These are phyloP conservation scores for Caenorhabditis sp. DNA, from an alignment of 2,888 invertebrate genomes.

Conservation along the genomic window DNA sequence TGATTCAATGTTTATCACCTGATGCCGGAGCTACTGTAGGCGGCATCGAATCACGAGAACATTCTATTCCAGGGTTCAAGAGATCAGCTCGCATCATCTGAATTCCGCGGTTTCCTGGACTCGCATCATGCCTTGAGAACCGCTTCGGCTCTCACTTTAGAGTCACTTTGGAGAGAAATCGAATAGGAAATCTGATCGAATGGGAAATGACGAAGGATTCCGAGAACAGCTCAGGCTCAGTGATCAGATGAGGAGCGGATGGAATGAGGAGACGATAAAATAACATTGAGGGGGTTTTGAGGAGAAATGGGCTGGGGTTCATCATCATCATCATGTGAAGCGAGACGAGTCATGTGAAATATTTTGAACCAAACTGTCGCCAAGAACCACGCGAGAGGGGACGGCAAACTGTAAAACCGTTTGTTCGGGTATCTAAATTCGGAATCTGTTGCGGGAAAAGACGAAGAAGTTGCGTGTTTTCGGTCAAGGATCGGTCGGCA, in stretches of 20 bases:
- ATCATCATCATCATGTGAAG: conserved; percentile 8
- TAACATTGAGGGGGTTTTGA: neutral
- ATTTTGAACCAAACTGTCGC: conserved; percentile 8
- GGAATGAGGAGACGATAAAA: neutral
- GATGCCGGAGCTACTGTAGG: neutral
- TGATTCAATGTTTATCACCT: neutral
- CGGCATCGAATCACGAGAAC: too few species aligned
- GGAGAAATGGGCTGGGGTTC: neutral
- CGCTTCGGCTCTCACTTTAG: too few species aligned
- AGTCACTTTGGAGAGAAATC: neutral
- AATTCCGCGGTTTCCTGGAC: conserved; percentile 1
- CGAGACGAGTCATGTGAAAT: conserved; percentile 39
- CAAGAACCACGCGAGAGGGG: neutral
- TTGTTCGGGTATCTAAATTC: conserved; percentile 28
- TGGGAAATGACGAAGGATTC: conserved; percentile 1
- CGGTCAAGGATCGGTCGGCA: conserved; percentile 12
- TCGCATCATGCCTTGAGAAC: conserved; percentile 3
- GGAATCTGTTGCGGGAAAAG: conserved; percentile 19
- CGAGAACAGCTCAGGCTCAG: conserved; percentile 8
- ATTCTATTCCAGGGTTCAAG: neutral
- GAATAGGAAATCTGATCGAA: conserved; percentile 14
- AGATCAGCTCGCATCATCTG: conserved; percentile 2
- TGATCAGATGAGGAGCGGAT: conserved; percentile 1
- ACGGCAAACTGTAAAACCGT: conserved; percentile 18
- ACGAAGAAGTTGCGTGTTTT: neutral